Base-by-base conservation (phyloP, 2,797 vertebrate genomes). In the Pseudochromis fuscus region DNA sequence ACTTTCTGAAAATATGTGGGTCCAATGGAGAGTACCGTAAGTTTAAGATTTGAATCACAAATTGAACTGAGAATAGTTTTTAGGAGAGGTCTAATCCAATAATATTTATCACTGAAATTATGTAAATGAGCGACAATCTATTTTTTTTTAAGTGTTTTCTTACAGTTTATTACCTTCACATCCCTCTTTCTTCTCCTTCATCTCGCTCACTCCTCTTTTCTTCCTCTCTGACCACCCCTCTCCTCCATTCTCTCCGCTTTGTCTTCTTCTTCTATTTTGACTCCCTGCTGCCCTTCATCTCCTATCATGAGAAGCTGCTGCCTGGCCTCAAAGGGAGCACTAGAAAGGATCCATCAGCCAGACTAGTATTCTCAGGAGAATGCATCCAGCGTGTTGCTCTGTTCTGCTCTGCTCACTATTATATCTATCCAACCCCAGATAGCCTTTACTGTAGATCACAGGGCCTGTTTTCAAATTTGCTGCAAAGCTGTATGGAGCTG, bases 401-500 rank as follows among this genome's bases (percentile, higher is more conserved):
- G 74, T 87, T 89, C 89, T 88, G 75, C 76, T 87, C 76, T 59
- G 73, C 81, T 89, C 85, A 75, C 78, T 82, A 89, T 85, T 80
- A 81, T 81, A 91, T 90, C 82, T 79, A 77, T 72, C 72, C 79
- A 84, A 86, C 84, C 82, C 61, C 53, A 79, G 84, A 85, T 91
- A 84, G 85, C 87, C 89, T 88, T 83, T 87, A 79, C 82, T 83
- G 76, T 89, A 86, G 79, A 90, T 91, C 88, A 88, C 73, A 88
- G 72, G 57, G 75, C 67, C 61, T 75, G 78, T 86, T 88, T 88
- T 86, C 53, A 75, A 74, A 87, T 84, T 77, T 83, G 42, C 77
- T 75, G 69, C 81, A 77, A 69, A 82, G 69, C 79, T 61, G 57
- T 75, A 64, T 63, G 61, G 19, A 64, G 77, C 72, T 75, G 48